Evolutionary conservation across 2,113 vertebrate genomes (phyloP), one percentile per base, ranked within the genome.

Genomic region (Phyllostomus discolor): DNA sequence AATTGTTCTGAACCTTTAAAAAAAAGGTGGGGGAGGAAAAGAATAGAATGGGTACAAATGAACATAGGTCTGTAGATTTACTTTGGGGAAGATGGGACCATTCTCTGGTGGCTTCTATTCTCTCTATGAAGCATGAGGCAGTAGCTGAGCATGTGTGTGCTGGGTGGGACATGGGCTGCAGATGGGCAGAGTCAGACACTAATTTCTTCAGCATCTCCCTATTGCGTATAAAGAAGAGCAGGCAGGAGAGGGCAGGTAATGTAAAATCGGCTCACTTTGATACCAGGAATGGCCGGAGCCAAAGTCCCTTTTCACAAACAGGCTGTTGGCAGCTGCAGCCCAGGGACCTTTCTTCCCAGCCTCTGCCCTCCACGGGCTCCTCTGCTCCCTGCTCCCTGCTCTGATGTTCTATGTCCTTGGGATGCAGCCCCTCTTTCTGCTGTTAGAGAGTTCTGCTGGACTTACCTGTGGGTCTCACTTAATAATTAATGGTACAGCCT

Each of bases 401-500:
- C 72, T 90, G 50, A 31, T 4, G 3, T 52, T 82, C 82, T 78
- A 48, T 73, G 48, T 64, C 9, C 2, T 11, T 88, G 64, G 48
- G 79, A 91, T 75, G 79, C 50, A 31, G 70, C 64, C 87, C 83
- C 94, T 64, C 87, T 82, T 78, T 66, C 88, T 78, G 38, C 14
- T 8, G 35, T 38, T 70, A 10, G 12, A 90, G 43, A 64, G 76
- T 64, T 69, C 76, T 86, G n/a, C 87, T 84, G 54, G 81, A 88
- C 78, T 96, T 96, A 84, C 85, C 86, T 88, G 66, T 48, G 35
- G 26, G n/a, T 86, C 22, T 50, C 66, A 90, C 52, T 83, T 43
- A 38, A 48, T 89, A 19, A 88, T 24, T 46, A 43, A 82, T 41
- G n/a, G 64, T 38, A 41, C 15, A 76, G 22, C 52, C 57, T 41